Conservation (phyloP, 1,140 invertebrate genomes). For the Aphaenogaster ashmeadi region DNA sequence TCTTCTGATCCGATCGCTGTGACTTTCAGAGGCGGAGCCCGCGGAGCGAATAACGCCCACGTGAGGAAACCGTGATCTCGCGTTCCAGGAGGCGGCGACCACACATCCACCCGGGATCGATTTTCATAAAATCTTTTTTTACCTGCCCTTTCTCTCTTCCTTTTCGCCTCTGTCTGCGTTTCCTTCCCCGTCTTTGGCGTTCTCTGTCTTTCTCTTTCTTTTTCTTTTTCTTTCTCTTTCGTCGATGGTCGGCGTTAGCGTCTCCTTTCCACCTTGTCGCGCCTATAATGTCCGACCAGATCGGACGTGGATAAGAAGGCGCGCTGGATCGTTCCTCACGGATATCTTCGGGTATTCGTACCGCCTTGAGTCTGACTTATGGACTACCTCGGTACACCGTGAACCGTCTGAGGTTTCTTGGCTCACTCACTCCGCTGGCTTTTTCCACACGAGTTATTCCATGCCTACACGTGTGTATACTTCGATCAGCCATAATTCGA, state of each 20-base stretch:
- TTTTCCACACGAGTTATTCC: constrained; percentile 11
- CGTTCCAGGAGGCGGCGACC: constrained; percentile 26
- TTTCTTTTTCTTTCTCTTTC: not conserved
- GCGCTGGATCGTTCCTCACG: constrained; percentile 65
- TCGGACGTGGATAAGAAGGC: constrained; percentile 69
- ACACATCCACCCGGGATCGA: constrained; percentile 34
- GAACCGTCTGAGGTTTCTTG: constrained; percentile 27
- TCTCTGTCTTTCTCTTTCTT: not conserved
- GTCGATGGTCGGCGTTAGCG: constrained; percentile 35
- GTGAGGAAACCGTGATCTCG: constrained; percentile 40
- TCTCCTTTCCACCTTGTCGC: constrained; percentile 47
- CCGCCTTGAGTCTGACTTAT: constrained; percentile 66
- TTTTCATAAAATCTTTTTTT: constrained; percentile 70
- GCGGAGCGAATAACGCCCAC: constrained; percentile 72
- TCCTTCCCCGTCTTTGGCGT: not conserved
- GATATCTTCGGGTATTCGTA: constrained; percentile 72
- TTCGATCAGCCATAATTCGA: constrained; percentile 1
- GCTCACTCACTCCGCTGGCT: constrained; percentile 25
- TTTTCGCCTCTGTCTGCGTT: constrained; percentile 16
- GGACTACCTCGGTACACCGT: constrained; percentile 53
- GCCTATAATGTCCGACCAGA: constrained; percentile 74
- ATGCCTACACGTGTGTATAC: not conserved
- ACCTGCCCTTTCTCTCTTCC: not conserved
- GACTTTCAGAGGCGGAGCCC: constrained; percentile 59
- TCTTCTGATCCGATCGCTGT: not conserved